Conservation (phyloP, 92 coral and sea anemone species). For the Parazoanthus atlanticus region DNA sequence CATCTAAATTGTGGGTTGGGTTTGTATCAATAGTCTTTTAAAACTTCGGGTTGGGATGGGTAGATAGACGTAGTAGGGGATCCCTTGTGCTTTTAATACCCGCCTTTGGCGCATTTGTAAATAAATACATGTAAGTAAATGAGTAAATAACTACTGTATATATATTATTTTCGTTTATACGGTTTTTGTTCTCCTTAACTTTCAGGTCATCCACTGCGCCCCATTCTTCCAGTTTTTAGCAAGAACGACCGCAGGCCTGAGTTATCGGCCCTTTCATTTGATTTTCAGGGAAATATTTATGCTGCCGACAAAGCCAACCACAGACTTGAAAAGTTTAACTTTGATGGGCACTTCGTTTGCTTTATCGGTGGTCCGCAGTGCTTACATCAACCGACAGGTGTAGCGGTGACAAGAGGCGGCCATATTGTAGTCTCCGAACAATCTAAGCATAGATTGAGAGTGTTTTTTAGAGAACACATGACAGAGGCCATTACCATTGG, state of each 20-base stretch:
- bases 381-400: slow-evolving; percentile 76
- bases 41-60: too few relatives aligned
- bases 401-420: slow-evolving; percentile 80
- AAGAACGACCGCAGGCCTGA: slow-evolving; percentile 91
- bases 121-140: too few relatives aligned
- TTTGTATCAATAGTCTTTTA: too few relatives aligned
- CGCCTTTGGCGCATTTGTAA: too few relatives aligned
- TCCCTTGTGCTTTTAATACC: too few relatives aligned
- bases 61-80: too few relatives aligned
- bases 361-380: slow-evolving; percentile 88
- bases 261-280: slow-evolving; percentile 77
- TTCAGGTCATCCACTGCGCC: slow-evolving; percentile 82
- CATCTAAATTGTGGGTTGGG: too few relatives aligned
- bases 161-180: background rate
- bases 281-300: slow-evolving; percentile 67
- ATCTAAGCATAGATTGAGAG: slow-evolving; percentile 77
- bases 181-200: background rate
- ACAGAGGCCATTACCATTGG: slow-evolving; percentile 65
- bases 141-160: background rate
- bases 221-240: slow-evolving; percentile 86
- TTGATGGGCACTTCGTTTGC: slow-evolving; percentile 78
- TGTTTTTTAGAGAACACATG: slow-evolving; percentile 66
- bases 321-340: slow-evolving; percentile 81
- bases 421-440: slow-evolving; percentile 82
- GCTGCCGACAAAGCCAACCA: slow-evolving; percentile 89